phyloP scores from a whole-genome alignment of 2,888 invertebrate genomes.

The Ennomos quercinarius region DNA sequence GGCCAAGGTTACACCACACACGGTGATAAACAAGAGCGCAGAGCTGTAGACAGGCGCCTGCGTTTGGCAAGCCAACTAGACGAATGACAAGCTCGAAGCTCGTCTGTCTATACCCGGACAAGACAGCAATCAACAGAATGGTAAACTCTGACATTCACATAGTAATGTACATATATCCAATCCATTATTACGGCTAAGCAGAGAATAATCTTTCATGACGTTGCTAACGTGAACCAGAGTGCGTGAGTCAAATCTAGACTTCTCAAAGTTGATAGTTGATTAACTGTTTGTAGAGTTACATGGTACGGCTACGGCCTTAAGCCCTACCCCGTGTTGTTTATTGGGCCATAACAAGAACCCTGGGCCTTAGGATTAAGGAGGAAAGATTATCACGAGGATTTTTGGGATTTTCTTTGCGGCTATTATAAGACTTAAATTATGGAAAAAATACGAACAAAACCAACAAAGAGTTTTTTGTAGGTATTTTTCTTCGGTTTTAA shows the following conservation, averaged over 20 bases:
- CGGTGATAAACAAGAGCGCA: too few relatives aligned
- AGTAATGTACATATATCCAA: too few relatives aligned
- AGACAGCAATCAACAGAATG: too few relatives aligned
- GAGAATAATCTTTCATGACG: too few relatives aligned
- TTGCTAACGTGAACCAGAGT: neutral
- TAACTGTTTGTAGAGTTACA: conserved; percentile 10
- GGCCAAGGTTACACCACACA: too few relatives aligned
- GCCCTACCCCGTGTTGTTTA: conserved; percentile 42
- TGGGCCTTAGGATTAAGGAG: conserved; percentile 42
- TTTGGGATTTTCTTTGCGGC: conserved; percentile 40
- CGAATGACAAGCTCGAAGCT: too few relatives aligned
- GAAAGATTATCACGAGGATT: conserved; percentile 43
- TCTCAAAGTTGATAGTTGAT: conserved; percentile 9
- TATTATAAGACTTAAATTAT: conserved; percentile 27
- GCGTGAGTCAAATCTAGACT: neutral
- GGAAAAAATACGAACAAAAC: conserved; percentile 24
- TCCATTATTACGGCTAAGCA: too few relatives aligned
- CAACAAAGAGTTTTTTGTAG: conserved; percentile 14
- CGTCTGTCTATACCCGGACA: too few relatives aligned
- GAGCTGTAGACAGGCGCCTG: too few relatives aligned
- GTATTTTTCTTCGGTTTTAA: conserved; percentile 5
- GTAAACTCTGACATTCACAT: too few relatives aligned
- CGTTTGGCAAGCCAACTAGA: too few relatives aligned
- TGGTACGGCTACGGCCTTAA: conserved; percentile 33
- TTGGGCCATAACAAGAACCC: conserved; percentile 44